These are phyloP conservation scores for Epizoanthus fatuus DNA, from an alignment of 92 coral and sea anemone genomes.

Conservation along the genomic window DNA sequence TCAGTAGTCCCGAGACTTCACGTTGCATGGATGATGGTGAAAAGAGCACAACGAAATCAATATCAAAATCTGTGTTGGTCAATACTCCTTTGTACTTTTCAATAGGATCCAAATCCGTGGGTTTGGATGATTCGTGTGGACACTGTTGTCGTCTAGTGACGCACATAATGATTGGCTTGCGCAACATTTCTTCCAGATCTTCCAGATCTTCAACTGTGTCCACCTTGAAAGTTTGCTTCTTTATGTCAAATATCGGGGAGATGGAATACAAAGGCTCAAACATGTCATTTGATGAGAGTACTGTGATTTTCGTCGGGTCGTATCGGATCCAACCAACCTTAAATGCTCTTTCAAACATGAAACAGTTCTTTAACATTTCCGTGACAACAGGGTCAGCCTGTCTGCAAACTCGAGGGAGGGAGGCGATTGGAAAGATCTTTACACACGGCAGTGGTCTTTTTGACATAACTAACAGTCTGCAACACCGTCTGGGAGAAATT, in stretches of 20 bases:
- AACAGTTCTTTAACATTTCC: not conserved
- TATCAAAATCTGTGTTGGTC: slow-evolving; percentile 5
- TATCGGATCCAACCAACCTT: not conserved
- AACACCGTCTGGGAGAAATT: too few relatives aligned
- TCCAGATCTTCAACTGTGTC: not conserved
- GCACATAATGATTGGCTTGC: slow-evolving; percentile 9
- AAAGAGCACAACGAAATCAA: not conserved
- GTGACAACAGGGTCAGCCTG: too few relatives aligned
- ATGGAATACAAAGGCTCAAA: not conserved
- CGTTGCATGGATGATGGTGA: not conserved
- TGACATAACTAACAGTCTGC: not conserved
- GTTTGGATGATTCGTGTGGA: not conserved
- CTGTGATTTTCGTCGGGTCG: not conserved
- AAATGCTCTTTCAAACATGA: not conserved
- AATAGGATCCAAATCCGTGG: not conserved
- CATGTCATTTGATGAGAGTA: not conserved
- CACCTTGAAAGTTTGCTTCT: slow-evolving; percentile 12
- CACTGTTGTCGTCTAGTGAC: slow-evolving; percentile 8
- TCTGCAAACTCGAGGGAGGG: slow-evolving; percentile 1
- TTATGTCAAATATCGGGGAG: not conserved
- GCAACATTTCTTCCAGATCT: not conserved
- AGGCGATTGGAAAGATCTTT: not conserved
- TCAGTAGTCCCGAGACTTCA: not conserved
- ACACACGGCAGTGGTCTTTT: not conserved
- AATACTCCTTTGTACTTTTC: not conserved